These are phyloP conservation scores for Notarius lentiginosus DNA, from an alignment of 2,113 vertebrate species.

Conservation along the genomic window DNA sequence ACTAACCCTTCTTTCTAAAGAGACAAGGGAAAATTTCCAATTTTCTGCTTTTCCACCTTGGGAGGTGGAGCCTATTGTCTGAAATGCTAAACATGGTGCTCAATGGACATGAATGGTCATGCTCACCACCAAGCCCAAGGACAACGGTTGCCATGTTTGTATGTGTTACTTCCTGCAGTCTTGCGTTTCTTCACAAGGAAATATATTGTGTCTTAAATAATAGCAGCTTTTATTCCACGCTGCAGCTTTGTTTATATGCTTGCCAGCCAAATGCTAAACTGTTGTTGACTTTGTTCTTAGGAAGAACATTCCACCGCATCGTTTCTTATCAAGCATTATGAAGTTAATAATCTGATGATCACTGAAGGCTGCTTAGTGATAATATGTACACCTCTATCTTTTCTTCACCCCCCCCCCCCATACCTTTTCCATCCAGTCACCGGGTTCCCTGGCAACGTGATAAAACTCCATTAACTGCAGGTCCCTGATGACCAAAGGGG, in stretches of 20 bases:
- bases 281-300: background rate
- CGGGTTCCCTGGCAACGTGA: slow-evolving; percentile 39
- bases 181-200: slow-evolving; percentile 13
- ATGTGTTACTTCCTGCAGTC: background rate
- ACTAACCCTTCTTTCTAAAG: background rate
- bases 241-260: slow-evolving; percentile 16
- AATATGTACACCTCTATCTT: slow-evolving; percentile 5
- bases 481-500: slow-evolving; percentile 48
- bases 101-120: slow-evolving; percentile 7
- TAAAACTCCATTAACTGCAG: slow-evolving; percentile 55
- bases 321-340: background rate
- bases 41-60: background rate
- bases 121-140: slow-evolving; percentile 25
- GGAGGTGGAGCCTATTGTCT: background rate
- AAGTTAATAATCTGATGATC: slow-evolving; percentile 12
- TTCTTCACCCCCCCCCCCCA: background rate
- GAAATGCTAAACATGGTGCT: slow-evolving; percentile 5
- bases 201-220: background rate
- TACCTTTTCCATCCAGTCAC: background rate
- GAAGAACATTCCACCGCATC: background rate
- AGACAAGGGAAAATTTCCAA: background rate
- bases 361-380: background rate
- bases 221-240: slow-evolving; percentile 2
- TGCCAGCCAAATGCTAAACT: background rate
- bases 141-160: slow-evolving; percentile 32